phyloP scores from a whole-genome alignment of 2,797 vertebrate genomes.

The Sebastes wilsoni region DNA sequence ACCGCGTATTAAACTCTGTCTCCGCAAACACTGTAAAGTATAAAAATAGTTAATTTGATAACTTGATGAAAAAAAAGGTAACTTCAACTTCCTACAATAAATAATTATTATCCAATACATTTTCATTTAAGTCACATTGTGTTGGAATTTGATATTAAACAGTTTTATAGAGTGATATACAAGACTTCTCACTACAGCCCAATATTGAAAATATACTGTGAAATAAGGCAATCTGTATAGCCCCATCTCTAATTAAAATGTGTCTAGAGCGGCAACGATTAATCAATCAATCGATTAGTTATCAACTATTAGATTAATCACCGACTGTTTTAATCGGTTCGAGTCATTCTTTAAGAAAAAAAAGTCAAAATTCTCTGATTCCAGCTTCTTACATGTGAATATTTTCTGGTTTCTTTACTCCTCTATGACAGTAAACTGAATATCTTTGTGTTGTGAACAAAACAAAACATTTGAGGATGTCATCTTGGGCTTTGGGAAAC shows the following conservation, averaged over 20 bases:
- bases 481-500: too few relatives aligned
- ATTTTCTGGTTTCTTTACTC: too few relatives aligned
- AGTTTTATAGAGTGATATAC: not conserved
- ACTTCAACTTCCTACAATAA: not conserved
- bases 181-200: not conserved
- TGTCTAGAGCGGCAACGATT: too few relatives aligned
- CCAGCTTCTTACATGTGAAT: too few relatives aligned
- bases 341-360: too few relatives aligned
- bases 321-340: too few relatives aligned
- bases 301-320: too few relatives aligned
- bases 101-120: not conserved
- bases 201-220: not conserved
- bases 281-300: too few relatives aligned
- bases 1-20: not conserved
- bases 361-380: too few relatives aligned
- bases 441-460: too few relatives aligned
- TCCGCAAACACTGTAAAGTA: not conserved
- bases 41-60: not conserved
- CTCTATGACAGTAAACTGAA: too few relatives aligned
- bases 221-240: not conserved
- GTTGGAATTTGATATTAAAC: not conserved
- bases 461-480: too few relatives aligned
- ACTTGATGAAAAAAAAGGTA: not conserved
- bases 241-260: not conserved
- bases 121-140: not conserved